Evolutionary conservation across 2,797 vertebrate species (phyloP).

Genomic region (Eurystomus glaucurus): DNA sequence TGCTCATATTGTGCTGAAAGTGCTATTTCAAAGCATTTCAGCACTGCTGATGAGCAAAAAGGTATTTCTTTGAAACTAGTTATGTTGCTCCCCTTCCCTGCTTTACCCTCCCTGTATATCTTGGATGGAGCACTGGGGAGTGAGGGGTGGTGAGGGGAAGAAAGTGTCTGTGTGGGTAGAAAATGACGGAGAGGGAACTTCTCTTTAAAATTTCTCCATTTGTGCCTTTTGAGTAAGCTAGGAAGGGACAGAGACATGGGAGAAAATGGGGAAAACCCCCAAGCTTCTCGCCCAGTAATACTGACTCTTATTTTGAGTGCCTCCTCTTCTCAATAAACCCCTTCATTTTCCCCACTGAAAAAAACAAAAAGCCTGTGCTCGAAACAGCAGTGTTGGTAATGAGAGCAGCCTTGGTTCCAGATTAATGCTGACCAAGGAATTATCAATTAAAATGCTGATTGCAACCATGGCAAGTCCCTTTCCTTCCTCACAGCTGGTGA

Average conservation of each 20-base stretch:
- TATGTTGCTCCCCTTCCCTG: neutral
- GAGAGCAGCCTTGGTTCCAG: neutral
- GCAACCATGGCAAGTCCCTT: rapidly evolving
- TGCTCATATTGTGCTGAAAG: neutral
- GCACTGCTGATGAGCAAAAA: slow-evolving; percentile 36
- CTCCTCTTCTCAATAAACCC: neutral
- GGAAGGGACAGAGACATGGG: neutral
- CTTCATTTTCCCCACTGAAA: neutral
- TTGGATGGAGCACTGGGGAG: neutral
- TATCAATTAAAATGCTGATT: neutral
- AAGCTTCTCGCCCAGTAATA: neutral
- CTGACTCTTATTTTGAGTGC: neutral
- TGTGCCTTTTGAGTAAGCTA: neutral
- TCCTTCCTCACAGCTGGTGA: rapidly evolving
- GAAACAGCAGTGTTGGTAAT: neutral
- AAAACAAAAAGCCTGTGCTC: neutral
- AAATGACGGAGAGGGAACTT: neutral
- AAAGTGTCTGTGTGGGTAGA: neutral
- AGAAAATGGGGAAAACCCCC: neutral
- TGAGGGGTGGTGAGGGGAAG: neutral
- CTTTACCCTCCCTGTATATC: neutral
- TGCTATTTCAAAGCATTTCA: slow-evolving; percentile 25
- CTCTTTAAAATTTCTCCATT: neutral
- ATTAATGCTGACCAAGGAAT: neutral
- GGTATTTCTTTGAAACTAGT: slow-evolving; percentile 28